Evolutionary conservation across 2,888 invertebrate species (phyloP).

Genomic region (Phlogophora meticulosa): DNA sequence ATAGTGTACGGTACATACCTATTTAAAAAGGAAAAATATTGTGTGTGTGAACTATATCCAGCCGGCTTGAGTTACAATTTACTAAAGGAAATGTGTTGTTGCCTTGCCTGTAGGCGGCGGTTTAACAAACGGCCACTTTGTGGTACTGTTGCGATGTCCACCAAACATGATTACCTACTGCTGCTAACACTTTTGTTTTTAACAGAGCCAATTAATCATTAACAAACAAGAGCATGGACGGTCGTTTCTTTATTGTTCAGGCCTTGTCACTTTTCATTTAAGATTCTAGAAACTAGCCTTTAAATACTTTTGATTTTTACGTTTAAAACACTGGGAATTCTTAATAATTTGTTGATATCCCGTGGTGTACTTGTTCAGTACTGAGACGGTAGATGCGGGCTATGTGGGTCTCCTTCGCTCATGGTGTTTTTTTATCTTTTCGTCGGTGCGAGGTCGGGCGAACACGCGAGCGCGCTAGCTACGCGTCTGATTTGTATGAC

Average conservation of each 20-base stretch:
- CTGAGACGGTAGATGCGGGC: conserved; percentile 53
- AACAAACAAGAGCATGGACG: conserved; percentile 28
- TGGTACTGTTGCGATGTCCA: neutral
- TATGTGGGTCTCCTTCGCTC: conserved; percentile 72
- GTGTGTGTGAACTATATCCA: conserved; percentile 1
- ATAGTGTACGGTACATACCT: conserved; percentile 5
- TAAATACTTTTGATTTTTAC: neutral
- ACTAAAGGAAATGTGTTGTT: conserved; percentile 33
- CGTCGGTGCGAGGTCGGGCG: conserved; percentile 55
- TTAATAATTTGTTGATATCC: conserved; percentile 38
- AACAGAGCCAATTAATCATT: conserved; percentile 16
- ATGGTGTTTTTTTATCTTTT: conserved; percentile 75
- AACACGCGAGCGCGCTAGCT: conserved; percentile 60
- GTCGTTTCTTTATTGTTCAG: conserved; percentile 5
- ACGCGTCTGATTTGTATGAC: conserved; percentile 63
- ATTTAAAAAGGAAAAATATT: conserved; percentile 32
- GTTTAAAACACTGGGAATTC: conserved; percentile 24
- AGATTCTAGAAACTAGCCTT: conserved; percentile 15
- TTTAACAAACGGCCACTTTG: conserved; percentile 7
- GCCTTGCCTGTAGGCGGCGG: neutral
- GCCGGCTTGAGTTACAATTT: conserved; percentile 22
- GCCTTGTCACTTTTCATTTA: conserved; percentile 27
- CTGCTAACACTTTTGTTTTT: conserved; percentile 6
- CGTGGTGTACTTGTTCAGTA: conserved; percentile 55
- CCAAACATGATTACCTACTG: conserved; percentile 13